Evolutionary conservation across 1,140 invertebrate species (phyloP).

Genomic region (Drosophila nikananu): DNA sequence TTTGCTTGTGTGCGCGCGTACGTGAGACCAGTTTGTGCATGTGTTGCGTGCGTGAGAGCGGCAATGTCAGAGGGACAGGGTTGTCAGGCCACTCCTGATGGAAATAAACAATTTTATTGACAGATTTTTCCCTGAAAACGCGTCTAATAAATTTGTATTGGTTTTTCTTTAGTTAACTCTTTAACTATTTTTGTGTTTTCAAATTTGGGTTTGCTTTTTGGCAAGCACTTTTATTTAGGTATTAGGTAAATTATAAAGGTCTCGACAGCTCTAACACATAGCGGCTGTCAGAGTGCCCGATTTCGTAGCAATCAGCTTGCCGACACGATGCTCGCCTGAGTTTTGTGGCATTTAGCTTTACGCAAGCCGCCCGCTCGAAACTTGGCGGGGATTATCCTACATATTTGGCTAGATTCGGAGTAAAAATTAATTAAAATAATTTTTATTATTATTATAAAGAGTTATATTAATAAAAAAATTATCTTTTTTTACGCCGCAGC

Average conservation of each 20-base stretch:
- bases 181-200: neutral
- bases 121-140: neutral
- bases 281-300: conserved; percentile 35
- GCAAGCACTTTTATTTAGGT: rapidly evolving
- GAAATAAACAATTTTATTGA: neutral
- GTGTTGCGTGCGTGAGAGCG: conserved; percentile 62
- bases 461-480: no score
- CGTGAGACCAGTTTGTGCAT: conserved; percentile 42
- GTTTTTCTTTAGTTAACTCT: no score
- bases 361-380: neutral
- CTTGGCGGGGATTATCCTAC: neutral
- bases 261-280: conserved; percentile 43
- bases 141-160: neutral
- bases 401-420: no score
- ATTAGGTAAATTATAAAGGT: neutral
- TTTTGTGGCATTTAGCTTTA: conserved; percentile 29
- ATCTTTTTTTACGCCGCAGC: no score
- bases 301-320: conserved; percentile 50
- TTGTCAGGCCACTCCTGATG: conserved; percentile 15
- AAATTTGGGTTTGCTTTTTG: rapidly evolving
- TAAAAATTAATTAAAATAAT: no score
- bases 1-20: conserved; percentile 54
- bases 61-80: conserved; percentile 52
- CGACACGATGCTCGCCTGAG: conserved; percentile 15
- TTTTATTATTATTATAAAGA: no score